Conservation (phyloP, 2,797 vertebrate species). For the Bradypus variegatus region DNA sequence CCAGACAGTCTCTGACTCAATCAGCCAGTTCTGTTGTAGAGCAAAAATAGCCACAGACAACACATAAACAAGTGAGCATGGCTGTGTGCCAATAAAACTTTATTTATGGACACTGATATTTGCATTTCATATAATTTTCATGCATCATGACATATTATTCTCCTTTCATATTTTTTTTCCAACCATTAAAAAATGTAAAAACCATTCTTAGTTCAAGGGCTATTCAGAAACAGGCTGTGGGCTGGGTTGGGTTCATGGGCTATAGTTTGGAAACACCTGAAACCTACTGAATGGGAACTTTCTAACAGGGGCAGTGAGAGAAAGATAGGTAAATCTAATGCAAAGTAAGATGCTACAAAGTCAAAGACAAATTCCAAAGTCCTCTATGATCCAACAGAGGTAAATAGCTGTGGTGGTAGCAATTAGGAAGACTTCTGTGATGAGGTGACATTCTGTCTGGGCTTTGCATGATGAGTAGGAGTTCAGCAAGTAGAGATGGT, state of each 20-base stretch:
- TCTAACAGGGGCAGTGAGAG: not conserved
- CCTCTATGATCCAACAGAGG: not conserved
- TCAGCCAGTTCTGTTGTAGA: not conserved
- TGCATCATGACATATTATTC: not conserved
- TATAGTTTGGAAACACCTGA: not conserved
- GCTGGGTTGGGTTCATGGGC: not conserved
- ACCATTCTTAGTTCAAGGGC: not conserved
- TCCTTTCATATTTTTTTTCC: not conserved
- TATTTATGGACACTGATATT: not conserved
- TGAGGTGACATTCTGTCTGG: not conserved
- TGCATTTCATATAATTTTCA: not conserved
- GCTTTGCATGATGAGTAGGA: not conserved
- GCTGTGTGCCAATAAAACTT: not conserved
- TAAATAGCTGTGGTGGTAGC: not conserved
- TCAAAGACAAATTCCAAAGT: not conserved
- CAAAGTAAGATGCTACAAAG: not conserved
- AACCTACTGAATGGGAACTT: not conserved
- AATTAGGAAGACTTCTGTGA: not conserved
- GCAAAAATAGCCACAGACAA: not conserved
- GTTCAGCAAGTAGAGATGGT: not conserved
- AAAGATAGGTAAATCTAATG: not conserved
- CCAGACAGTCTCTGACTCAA: not conserved
- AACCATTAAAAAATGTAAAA: slow-evolving; percentile 23
- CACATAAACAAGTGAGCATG: not conserved
- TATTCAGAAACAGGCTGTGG: not conserved